These are phyloP conservation scores for Taeniopygia guttata DNA, from an alignment of 2,797 vertebrate species.

Conservation along the genomic window DNA sequence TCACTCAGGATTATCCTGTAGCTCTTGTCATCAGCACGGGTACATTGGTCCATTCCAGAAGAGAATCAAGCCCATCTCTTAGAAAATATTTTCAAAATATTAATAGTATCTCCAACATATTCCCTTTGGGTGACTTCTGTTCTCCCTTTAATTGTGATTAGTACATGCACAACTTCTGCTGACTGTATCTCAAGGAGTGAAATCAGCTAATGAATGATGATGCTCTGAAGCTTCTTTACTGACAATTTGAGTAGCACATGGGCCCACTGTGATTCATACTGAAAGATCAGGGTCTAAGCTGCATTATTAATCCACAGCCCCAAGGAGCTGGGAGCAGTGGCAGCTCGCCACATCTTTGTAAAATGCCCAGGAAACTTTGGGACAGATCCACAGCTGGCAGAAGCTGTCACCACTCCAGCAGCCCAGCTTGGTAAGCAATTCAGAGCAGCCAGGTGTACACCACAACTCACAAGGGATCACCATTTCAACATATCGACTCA, in stretches of 20 bases:
- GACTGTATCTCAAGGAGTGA: neutral
- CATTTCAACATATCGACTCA: neutral
- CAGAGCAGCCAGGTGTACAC: conserved; percentile 47
- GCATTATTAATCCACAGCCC: neutral
- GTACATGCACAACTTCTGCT: neutral
- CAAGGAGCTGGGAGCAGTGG: neutral
- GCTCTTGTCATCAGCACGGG: neutral
- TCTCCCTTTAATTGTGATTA: neutral
- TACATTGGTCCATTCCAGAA: neutral
- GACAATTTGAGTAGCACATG: neutral
- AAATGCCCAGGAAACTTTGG: conserved; percentile 38
- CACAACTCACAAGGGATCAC: conserved; percentile 32
- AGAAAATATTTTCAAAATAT: neutral
- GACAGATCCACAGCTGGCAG: conserved; percentile 18
- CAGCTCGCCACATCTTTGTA: neutral
- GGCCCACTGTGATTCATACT: neutral
- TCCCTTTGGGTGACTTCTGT: neutral
- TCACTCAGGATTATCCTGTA: neutral
- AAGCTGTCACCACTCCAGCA: conserved; percentile 28
- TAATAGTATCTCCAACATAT: neutral
- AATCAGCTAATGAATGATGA: neutral
- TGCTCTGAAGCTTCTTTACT: neutral
- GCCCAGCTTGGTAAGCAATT: conserved; percentile 16
- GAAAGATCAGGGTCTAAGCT: neutral
- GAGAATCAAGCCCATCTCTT: neutral